phyloP scores from a whole-genome alignment of 1,140 invertebrate genomes.

The Ditylenchus dipsaci region DNA sequence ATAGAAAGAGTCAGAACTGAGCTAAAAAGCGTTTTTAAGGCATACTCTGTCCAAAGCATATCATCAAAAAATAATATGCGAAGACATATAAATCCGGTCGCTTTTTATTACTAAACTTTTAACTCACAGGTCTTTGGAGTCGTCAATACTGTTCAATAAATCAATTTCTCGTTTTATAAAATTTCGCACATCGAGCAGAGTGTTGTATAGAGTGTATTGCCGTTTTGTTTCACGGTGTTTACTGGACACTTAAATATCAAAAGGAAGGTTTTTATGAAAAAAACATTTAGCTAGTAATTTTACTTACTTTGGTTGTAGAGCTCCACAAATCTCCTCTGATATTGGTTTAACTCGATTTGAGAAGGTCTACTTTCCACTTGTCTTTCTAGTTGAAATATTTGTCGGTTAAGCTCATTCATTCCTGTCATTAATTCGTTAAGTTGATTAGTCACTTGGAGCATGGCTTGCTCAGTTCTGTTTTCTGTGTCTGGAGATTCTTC shows the following conservation, averaged over 20 bases:
- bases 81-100: no score
- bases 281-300: neutral
- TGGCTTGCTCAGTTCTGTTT: no score
- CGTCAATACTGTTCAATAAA: slow-evolving; percentile 85
- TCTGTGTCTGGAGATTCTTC: no score
- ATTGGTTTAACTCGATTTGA: slow-evolving; percentile 83
- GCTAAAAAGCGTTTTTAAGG: no score
- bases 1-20: no score
- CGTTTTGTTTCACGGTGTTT: slow-evolving; percentile 94
- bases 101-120: no score
- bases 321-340: slow-evolving; percentile 88
- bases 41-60: no score
- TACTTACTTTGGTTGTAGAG: slow-evolving; percentile 83
- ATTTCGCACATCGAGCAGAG: slow-evolving; percentile 82
- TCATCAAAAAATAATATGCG: no score
- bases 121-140: slow-evolving; percentile 84
- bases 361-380: slow-evolving; percentile 85
- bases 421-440: slow-evolving; percentile 21
- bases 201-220: slow-evolving; percentile 92
- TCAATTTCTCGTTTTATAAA: slow-evolving; percentile 85
- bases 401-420: slow-evolving; percentile 74
- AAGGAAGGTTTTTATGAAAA: slow-evolving; percentile 7
- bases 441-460: neutral
- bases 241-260: slow-evolving; percentile 73
- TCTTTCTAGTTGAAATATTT: slow-evolving; percentile 71